phyloP scores from a whole-genome alignment of 2,113 vertebrate genomes.

The Callithrix jacchus region DNA sequence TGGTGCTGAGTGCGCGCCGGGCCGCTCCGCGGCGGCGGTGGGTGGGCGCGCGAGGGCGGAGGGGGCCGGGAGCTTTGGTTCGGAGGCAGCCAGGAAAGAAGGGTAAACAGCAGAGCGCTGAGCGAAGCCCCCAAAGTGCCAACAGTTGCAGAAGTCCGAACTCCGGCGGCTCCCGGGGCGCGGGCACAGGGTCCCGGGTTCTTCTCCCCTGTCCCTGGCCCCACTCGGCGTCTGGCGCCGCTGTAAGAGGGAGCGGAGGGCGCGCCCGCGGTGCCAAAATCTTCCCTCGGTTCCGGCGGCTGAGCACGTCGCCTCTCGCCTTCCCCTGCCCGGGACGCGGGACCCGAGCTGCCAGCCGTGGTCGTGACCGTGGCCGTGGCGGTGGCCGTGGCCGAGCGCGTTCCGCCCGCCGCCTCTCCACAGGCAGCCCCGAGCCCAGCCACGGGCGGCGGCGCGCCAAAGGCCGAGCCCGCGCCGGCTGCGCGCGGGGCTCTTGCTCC shows the following conservation, averaged over 20 bases:
- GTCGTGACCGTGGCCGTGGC: neutral
- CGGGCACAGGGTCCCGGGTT: neutral
- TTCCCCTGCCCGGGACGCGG: neutral
- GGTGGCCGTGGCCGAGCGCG: neutral
- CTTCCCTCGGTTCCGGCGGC: constrained; percentile 31
- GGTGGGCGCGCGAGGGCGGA: neutral
- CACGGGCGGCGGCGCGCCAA: constrained; percentile 62
- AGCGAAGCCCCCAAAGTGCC: neutral
- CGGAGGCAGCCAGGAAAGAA: neutral
- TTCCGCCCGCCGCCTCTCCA: constrained; percentile 28
- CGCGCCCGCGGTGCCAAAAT: constrained; percentile 58
- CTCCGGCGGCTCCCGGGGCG: neutral
- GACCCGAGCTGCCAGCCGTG: constrained; percentile 31
- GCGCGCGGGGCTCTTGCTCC: constrained; percentile 70
- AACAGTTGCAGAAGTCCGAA: constrained; percentile 68
- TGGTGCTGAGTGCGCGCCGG: constrained; percentile 69
- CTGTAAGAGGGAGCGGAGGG: constrained; percentile 31
- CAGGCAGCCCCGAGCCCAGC: constrained; percentile 36
- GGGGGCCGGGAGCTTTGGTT: neutral
- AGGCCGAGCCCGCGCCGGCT: constrained; percentile 67
- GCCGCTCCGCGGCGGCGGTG: constrained; percentile 61
- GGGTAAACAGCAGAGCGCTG: neutral
- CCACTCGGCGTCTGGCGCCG: neutral
- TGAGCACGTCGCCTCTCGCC: neutral
- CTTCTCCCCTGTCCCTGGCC: neutral